Evolutionary conservation across 2,797 vertebrate species (phyloP), one percentile per base, ranked within the genome.

Genomic region (Gambelia wislizenii): DNA sequence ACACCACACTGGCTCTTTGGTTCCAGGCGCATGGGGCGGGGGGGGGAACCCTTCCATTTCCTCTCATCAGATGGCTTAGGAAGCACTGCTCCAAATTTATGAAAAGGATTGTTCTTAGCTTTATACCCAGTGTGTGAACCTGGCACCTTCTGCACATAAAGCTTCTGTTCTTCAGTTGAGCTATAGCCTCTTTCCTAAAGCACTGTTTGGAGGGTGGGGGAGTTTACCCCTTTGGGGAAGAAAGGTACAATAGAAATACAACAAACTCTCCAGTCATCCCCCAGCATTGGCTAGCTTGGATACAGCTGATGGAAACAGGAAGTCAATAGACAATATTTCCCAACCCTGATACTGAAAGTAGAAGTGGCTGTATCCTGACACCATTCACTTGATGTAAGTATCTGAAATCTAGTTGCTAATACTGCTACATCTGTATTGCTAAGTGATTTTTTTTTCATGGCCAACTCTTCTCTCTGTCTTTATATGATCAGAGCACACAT

Each of bases 381-480:
- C 8, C 6, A 70, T 3, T 64, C 27, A 4, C 27, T 89, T 70
- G 64, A 36, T 13, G 10, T 36, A 56, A 79, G 52, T 6, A 8
- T 39, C 54, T 39, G 33, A 75, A 49, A 81, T 47, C 16, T 33
- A 49, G 20, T 33, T 59, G 8, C 14, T 64, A 39, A 33, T 54
- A 89, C 33, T 52, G 27, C 33, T 74, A 61, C 4, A 39, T 52
- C 54, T 72, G 25, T 56, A 72, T 70, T 30, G 36, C 13, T 36
- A 30, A 6, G 20, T 72, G 69, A 54, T 39, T 52, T 16, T 44
- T n/a, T 13, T 18, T 56, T 13, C 69, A 44, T 70, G 16, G 89
- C 39, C 85, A 70, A 33, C 42, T 87, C 25, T 91, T 88, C 88
- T 4, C 44, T 76, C 91, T 85, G 52, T 83, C 20, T 88, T 33